Evolutionary conservation across 2,113 vertebrate species (phyloP).

Genomic region (Barnardius zonarius): DNA sequence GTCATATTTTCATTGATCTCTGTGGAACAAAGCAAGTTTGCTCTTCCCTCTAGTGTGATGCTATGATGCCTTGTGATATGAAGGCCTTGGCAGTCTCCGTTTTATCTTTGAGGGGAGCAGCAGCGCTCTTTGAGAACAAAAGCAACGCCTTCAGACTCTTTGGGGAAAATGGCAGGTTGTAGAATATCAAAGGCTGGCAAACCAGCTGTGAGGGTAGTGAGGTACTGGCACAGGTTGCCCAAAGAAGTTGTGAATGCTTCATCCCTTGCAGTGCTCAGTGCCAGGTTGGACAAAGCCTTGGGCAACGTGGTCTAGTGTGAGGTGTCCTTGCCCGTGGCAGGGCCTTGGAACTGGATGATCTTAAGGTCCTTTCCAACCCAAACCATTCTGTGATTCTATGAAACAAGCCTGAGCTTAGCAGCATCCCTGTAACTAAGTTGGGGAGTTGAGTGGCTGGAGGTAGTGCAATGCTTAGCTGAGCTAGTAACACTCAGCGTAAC

Average conservation of each 20-base stretch:
- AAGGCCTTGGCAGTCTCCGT: neutral
- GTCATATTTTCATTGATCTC: slow-evolving; percentile 1
- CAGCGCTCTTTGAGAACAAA: slow-evolving; percentile 18
- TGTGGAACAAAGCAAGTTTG: neutral
- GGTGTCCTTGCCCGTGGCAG: neutral
- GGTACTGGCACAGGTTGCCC: neutral
- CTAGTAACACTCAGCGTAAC: neutral
- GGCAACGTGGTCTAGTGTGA: neutral
- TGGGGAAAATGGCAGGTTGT: neutral
- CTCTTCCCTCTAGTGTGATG: neutral
- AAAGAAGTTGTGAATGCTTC: neutral
- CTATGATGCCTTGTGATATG: neutral
- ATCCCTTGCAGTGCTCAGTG: neutral
- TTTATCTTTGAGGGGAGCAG: neutral
- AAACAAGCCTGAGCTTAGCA: neutral
- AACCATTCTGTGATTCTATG: neutral
- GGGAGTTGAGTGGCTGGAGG: neutral
- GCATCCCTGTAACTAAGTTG: neutral
- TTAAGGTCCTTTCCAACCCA: neutral
- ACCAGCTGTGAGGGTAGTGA: neutral
- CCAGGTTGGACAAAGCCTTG: neutral
- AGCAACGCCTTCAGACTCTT: neutral
- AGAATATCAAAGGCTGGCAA: neutral
- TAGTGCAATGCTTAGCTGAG: neutral
- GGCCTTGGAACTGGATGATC: neutral